A percentile compares a stretch with the other conserved stretches of the same genome.
These are phyloP conservation scores for Quadroppia sp. DNA, from an alignment of 2,888 invertebrate species.

Conservation along the genomic window DNA sequence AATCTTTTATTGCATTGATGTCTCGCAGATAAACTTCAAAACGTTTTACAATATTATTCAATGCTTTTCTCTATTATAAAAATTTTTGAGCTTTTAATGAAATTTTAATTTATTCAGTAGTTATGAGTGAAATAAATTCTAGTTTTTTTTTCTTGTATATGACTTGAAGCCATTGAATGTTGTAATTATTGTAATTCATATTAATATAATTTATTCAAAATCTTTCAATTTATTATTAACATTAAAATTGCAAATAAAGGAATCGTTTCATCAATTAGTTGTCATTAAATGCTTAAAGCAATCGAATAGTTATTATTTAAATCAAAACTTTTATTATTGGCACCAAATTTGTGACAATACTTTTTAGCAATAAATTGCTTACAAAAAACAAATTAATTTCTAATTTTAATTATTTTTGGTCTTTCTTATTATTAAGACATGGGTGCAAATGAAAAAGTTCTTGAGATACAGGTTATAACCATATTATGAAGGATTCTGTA, in stretches of 20 bases:
- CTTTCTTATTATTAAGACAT: too few relatives aligned
- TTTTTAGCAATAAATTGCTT: too few relatives aligned
- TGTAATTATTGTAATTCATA: conserved; percentile 13
- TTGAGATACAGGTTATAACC: too few relatives aligned
- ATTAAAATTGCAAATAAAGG: not conserved
- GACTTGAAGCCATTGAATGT: not conserved
- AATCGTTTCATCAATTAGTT: conserved; percentile 6
- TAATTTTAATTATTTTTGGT: too few relatives aligned
- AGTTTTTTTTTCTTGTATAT: not conserved
- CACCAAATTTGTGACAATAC: too few relatives aligned
- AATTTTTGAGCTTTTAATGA: not conserved
- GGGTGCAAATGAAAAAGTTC: too few relatives aligned
- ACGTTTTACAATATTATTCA: not conserved
- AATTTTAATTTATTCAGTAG: conserved; percentile 17
- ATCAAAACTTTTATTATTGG: not conserved
- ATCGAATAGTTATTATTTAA: not conserved
- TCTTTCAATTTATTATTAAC: conserved; percentile 3
- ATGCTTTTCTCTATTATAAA: not conserved
- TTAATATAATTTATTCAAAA: conserved; percentile 27
- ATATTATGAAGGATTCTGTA: too few relatives aligned
- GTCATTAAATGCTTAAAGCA: conserved; percentile 5
- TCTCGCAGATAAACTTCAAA: not conserved
- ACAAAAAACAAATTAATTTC: too few relatives aligned
- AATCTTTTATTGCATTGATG: not conserved
- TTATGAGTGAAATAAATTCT: not conserved